Percentiles rank a stretch among this genome's conserved stretches.
Evolutionary conservation across 2,113 vertebrate species (phyloP).

Genomic region (Cyprinodon variegatus): DNA sequence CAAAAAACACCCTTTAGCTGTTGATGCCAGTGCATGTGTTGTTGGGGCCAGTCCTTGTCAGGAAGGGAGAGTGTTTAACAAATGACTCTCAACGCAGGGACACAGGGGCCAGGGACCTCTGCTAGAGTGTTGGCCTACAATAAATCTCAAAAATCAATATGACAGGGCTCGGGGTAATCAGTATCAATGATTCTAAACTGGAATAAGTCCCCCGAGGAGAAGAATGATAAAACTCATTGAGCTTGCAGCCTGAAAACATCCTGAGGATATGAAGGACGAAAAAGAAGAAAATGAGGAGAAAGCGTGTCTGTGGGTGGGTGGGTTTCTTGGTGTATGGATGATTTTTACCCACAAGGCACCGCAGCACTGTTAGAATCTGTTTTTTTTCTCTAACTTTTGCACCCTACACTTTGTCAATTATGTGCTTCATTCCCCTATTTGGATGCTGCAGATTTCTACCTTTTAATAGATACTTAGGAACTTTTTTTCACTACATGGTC

Average conservation of each 20-base stretch:
- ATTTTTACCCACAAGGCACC: slow-evolving; percentile 56
- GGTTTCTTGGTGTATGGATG: slow-evolving; percentile 62
- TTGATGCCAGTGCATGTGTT: slow-evolving; percentile 9
- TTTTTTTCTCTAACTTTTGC: slow-evolving; percentile 50
- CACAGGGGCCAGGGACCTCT: slow-evolving; percentile 63
- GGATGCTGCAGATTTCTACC: background rate
- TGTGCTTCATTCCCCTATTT: slow-evolving; percentile 25
- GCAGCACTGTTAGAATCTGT: slow-evolving; percentile 38
- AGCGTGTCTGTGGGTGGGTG: background rate
- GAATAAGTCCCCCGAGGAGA: slow-evolving; percentile 68
- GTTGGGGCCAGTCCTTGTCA: slow-evolving; percentile 56
- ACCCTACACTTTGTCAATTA: slow-evolving; percentile 1
- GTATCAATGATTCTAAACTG: slow-evolving; percentile 79
- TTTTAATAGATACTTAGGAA: background rate
- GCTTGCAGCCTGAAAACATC: slow-evolving; percentile 67
- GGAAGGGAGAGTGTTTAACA: slow-evolving; percentile 70
- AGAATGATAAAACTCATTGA: slow-evolving; percentile 67
- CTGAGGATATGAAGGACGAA: slow-evolving; percentile 62
- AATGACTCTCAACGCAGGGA: slow-evolving; percentile 71
- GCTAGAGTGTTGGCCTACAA: slow-evolving; percentile 60
- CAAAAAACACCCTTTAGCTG: background rate
- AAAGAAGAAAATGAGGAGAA: slow-evolving; percentile 27
- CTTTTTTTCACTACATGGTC: background rate
- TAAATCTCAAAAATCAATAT: slow-evolving; percentile 83
- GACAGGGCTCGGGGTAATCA: slow-evolving; percentile 78